A percentile compares a stretch with the other conserved stretches of the same genome.
These are phyloP conservation scores for Mormyrops attenuatus DNA, from an alignment of 2,797 vertebrate species.

Conservation along the genomic window DNA sequence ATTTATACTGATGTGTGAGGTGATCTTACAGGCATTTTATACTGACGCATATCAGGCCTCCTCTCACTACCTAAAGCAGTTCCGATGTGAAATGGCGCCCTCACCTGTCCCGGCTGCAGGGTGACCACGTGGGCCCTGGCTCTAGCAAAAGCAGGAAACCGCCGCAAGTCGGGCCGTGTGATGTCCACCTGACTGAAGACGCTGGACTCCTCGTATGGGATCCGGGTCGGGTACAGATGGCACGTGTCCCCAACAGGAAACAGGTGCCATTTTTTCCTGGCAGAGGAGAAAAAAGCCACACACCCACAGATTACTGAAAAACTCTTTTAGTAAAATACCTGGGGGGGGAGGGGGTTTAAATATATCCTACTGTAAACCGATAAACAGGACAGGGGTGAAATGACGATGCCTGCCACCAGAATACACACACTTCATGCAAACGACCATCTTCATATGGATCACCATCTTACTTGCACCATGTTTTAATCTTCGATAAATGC, in stretches of 20 bases:
- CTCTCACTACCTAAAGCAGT: background rate
- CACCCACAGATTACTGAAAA: background rate
- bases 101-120: constrained; percentile 87
- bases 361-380: background rate
- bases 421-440: background rate
- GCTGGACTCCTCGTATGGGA: constrained; percentile 97
- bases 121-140: constrained; percentile 67
- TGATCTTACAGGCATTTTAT: background rate
- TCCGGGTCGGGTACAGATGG: constrained; percentile 85
- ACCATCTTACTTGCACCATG: background rate
- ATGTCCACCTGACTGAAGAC: constrained; percentile 86
- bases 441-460: background rate
- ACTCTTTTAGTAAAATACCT: background rate
- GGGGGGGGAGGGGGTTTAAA: background rate
- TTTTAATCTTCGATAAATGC: background rate
- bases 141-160: constrained; percentile 67
- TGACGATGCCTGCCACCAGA: background rate
- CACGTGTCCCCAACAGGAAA: constrained; percentile 80
- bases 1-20: background rate
- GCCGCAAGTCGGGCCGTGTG: constrained; percentile 68
- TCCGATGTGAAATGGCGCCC: rapidly evolving
- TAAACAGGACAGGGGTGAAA: background rate
- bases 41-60: background rate
- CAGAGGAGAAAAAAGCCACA: constrained; percentile 20
- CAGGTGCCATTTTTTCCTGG: constrained; percentile 89